phyloP scores from a whole-genome alignment of 1,140 invertebrate genomes.

The Alviniconcha marisindica region DNA sequence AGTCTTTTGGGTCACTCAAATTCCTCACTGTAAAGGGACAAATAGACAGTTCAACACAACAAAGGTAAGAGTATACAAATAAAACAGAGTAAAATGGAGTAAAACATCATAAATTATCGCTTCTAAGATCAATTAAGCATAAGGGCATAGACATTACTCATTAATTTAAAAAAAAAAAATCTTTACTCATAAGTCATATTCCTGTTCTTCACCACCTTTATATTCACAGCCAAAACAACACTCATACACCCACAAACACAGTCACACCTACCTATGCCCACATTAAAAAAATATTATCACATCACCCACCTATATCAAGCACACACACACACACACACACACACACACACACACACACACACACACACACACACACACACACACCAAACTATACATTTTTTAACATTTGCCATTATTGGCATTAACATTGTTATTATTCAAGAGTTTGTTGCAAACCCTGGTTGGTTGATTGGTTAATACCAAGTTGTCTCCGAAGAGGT shows the following conservation, averaged over 20 bases:
- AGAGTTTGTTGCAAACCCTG: background rate
- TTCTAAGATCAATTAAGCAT: too few species aligned
- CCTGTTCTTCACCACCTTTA: too few species aligned
- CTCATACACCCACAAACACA: background rate
- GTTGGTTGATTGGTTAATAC: background rate
- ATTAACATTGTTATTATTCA: background rate
- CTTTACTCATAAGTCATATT: too few species aligned
- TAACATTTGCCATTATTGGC: background rate
- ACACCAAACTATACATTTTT: background rate
- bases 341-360: conserved; percentile 10
- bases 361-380: background rate
- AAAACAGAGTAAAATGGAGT: too few species aligned
- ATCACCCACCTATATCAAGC: background rate
- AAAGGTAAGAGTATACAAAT: too few species aligned
- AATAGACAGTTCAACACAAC: too few species aligned
- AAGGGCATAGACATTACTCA: too few species aligned
- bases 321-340: background rate
- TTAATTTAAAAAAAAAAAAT: too few species aligned
- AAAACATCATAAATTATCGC: too few species aligned
- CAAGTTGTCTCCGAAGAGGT: too few species aligned
- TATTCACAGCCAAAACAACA: background rate
- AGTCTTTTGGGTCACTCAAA: too few species aligned
- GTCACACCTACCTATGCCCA: background rate
- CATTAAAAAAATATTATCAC: background rate
- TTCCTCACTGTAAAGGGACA: too few species aligned